Conservation (phyloP, 37 sponge, comb jelly and placozoan species). For the Petrosia ficiformis region DNA sequence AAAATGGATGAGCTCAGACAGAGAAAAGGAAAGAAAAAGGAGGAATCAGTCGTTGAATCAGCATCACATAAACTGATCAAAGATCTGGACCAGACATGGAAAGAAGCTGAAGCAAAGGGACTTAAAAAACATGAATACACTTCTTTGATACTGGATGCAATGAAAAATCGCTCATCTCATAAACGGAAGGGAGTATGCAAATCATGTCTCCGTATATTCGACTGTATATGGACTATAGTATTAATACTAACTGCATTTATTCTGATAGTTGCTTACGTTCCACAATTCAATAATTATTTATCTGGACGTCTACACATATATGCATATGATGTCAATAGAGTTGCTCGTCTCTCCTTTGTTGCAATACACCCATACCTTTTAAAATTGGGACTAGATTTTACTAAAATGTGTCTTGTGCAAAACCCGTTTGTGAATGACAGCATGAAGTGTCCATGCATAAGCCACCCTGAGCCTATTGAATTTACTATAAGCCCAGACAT, state of each 20-base stretch:
- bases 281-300: not conserved
- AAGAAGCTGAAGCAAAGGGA: not conserved
- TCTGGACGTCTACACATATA: not conserved
- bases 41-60: no score
- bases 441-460: conserved; percentile 1
- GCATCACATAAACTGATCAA: no score
- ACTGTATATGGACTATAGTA: conserved; percentile 1
- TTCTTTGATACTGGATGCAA: no score
- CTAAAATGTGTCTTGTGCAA: not conserved
- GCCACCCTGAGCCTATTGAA: not conserved
- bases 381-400: not conserved
- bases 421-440: conserved; percentile 1
- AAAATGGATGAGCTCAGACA: not conserved
- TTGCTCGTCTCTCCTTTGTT: not conserved
- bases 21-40: not conserved
- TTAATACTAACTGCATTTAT: not conserved
- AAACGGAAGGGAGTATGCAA: no score
- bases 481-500: not conserved
- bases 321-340: not conserved
- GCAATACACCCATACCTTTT: not conserved
- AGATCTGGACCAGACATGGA: not conserved
- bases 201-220: no score
- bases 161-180: no score
- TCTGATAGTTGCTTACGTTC: not conserved
- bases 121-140: not conserved